Evolutionary conservation across 1,140 invertebrate genomes (phyloP).

Genomic region (Leptinotarsa texana): DNA sequence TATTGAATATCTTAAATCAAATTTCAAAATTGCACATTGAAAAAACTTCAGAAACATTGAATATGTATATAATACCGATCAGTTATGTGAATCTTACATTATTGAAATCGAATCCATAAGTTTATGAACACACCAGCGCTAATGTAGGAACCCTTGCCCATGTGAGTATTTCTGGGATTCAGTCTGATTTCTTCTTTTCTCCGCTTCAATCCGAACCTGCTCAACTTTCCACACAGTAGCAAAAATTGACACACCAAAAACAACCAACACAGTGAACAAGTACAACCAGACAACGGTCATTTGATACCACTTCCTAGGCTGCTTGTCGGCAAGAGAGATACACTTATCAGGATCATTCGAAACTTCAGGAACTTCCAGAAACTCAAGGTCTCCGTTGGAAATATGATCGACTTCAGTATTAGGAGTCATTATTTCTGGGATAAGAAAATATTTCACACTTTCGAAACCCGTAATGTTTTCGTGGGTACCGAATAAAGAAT

Average conservation of each 20-base stretch:
- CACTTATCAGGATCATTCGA: neutral
- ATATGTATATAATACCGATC: too few species aligned
- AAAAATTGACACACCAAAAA: neutral
- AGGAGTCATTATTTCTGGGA: neutral
- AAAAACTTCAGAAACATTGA: too few species aligned
- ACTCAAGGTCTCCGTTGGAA: neutral
- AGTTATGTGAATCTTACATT: too few species aligned
- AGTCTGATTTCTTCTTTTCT: neutral
- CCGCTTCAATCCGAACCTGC: neutral
- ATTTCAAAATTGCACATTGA: too few species aligned
- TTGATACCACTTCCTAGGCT: constrained; percentile 1
- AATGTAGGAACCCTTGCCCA: too few species aligned
- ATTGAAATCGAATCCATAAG: too few species aligned
- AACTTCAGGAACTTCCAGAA: neutral
- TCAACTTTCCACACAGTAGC: neutral
- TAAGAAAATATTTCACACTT: constrained; percentile 4
- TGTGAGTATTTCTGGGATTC: too few species aligned
- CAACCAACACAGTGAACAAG: neutral
- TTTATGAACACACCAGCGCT: too few species aligned
- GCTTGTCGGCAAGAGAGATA: neutral
- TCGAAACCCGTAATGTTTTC: neutral
- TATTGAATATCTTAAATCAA: too few species aligned
- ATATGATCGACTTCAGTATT: neutral
- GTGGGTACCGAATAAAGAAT: neutral
- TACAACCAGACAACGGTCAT: neutral